Conservation (phyloP, 2,888 invertebrate species). For the Stomorhina lunata region DNA sequence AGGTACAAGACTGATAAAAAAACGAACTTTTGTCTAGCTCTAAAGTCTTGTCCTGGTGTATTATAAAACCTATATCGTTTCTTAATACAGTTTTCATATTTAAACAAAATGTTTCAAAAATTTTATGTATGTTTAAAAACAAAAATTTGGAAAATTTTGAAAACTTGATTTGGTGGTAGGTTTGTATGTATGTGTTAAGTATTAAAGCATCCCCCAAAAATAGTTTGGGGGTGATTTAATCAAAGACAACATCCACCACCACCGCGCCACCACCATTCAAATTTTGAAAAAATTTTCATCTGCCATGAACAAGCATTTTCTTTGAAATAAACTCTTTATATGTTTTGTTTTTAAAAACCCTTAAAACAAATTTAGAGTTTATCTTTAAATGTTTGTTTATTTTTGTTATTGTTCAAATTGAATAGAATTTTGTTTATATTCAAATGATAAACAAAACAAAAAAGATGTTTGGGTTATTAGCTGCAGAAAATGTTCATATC, state of each 20-base stretch:
- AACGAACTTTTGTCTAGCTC: too few relatives aligned
- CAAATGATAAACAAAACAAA: constrained; percentile 60
- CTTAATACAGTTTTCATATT: neutral
- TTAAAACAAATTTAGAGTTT: neutral
- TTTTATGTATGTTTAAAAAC: neutral
- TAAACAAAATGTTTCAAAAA: constrained; percentile 10
- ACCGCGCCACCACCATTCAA: neutral
- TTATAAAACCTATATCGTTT: too few relatives aligned
- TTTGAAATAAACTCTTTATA: neutral
- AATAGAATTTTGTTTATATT: constrained; percentile 5
- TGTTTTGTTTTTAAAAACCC: too few relatives aligned
- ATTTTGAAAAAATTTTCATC: neutral
- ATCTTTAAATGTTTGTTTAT: neutral
- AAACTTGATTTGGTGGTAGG: neutral
- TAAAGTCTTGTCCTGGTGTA: too few relatives aligned
- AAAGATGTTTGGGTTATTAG: constrained; percentile 75
- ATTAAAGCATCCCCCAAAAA: neutral
- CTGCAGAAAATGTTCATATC: constrained; percentile 79
- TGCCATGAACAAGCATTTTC: neutral
- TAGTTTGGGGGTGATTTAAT: neutral
- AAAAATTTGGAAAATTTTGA: neutral
- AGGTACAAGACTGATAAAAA: too few relatives aligned
- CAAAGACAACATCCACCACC: neutral
- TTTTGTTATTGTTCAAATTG: neutral
- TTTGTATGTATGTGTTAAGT: too few relatives aligned